A percentile compares a stretch with the other conserved stretches of the same genome.
Conservation (phyloP, 1,140 invertebrate genomes). For the Panagrolaimus sp. region DNA sequence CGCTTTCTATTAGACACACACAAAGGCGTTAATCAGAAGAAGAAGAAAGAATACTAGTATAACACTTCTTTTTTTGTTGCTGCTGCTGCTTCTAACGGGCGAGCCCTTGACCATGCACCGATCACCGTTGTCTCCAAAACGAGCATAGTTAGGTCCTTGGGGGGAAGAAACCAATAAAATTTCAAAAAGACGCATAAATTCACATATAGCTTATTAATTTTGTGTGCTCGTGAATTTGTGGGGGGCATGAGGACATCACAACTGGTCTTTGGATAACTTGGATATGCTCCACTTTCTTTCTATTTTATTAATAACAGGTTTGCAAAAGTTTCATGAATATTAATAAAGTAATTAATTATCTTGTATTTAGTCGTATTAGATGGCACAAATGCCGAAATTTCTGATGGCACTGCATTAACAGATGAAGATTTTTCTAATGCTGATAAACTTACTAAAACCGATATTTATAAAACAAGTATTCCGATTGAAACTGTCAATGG, state of each 20-base stretch:
- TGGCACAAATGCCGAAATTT: constrained; percentile 4
- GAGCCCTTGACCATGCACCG: constrained; percentile 12
- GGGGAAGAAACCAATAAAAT: no score
- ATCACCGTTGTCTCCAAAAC: neutral
- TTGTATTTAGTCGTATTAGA: neutral
- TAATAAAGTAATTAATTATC: no score
- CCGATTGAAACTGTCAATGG: constrained; percentile 46
- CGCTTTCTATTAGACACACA: neutral
- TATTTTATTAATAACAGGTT: neutral
- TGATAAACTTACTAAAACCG: constrained; percentile 42
- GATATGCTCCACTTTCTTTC: constrained; percentile 10
- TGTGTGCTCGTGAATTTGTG: no score
- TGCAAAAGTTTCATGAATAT: neutral
- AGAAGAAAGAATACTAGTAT: no score
- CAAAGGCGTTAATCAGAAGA: no score
- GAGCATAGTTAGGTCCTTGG: no score
- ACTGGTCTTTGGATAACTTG: neutral
- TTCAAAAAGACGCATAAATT: no score
- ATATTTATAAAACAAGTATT: constrained; percentile 32
- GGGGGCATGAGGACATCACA: constrained; percentile 14
- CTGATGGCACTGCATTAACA: constrained; percentile 18
- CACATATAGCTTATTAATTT: no score
- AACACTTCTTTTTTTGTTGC: no score
- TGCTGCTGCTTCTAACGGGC: no score
- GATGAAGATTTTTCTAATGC: constrained; percentile 48